Percentiles rank a stretch among this genome's conserved stretches.
Evolutionary conservation across 2,888 invertebrate species (phyloP).

Genomic region (Hartigia nigra): DNA sequence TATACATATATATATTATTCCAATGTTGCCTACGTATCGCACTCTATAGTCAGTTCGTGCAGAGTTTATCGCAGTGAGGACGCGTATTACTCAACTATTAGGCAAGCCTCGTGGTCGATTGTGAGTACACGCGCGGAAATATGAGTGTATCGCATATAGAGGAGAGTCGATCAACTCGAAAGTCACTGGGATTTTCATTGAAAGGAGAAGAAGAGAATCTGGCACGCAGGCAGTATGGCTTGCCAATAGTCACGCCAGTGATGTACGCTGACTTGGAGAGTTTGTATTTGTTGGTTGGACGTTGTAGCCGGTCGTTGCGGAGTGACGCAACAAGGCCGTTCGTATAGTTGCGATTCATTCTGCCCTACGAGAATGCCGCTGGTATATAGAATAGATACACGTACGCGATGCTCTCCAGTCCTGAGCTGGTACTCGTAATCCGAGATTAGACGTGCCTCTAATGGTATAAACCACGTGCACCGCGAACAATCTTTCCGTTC

Average conservation of each 20-base stretch:
- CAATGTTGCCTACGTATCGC: background rate
- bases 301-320: background rate
- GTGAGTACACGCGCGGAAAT: background rate
- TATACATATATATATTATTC: background rate
- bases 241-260: background rate
- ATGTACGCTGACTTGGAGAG: background rate
- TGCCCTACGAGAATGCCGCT: background rate
- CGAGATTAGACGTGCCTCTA: background rate
- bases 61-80: background rate
- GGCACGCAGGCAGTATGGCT: no score
- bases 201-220: background rate
- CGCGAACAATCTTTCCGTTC: background rate
- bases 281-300: background rate
- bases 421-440: background rate
- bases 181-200: background rate
- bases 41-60: background rate
- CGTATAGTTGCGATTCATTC: slow-evolving; percentile 16
- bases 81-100: background rate
- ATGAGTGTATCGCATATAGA: background rate
- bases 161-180: background rate
- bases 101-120: background rate
- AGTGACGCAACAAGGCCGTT: slow-evolving; percentile 22
- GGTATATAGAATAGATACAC: background rate
- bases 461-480: background rate
- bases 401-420: background rate